A percentile compares a stretch with the other conserved stretches of the same genome.
phyloP scores from a whole-genome alignment of 2,888 invertebrate species.

The Hermodice carunculata region DNA sequence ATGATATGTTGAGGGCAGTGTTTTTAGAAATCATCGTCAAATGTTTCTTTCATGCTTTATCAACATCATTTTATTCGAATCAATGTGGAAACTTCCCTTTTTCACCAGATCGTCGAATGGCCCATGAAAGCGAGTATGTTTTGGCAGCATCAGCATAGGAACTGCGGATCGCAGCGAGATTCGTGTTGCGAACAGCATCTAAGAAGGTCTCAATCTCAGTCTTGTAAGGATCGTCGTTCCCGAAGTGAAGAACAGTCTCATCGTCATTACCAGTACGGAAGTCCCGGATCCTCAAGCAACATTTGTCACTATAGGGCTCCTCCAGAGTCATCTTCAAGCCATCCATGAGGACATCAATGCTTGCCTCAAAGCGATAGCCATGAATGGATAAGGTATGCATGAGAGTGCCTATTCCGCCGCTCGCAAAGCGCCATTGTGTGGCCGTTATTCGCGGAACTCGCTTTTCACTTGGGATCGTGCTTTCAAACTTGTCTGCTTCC shows the following conservation, averaged over 20 bases:
- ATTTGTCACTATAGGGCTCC: conserved; percentile 22
- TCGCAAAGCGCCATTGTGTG: conserved; percentile 22
- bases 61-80: no score
- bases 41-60: no score
- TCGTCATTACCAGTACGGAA: not conserved
- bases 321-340: conserved; percentile 21
- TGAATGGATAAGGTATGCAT: conserved; percentile 27
- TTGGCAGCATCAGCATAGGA: conserved; percentile 30
- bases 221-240: conserved; percentile 23
- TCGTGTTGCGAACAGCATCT: conserved; percentile 11
- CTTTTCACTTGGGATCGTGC: not conserved
- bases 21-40: no score
- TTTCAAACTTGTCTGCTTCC: not conserved
- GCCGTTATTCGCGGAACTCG: conserved; percentile 22
- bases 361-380: conserved; percentile 23
- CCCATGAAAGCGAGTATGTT: conserved; percentile 24
- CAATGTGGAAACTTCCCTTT: no score
- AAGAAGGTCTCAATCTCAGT: conserved; percentile 17
- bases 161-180: not conserved
- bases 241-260: conserved; percentile 8
- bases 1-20: no score
- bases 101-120: conserved; percentile 17
- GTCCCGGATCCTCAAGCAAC: conserved; percentile 11
- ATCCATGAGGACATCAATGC: conserved; percentile 25
- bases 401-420: conserved; percentile 24